Conservation (phyloP, 2,113 vertebrate species). For the Catharus minimus region DNA sequence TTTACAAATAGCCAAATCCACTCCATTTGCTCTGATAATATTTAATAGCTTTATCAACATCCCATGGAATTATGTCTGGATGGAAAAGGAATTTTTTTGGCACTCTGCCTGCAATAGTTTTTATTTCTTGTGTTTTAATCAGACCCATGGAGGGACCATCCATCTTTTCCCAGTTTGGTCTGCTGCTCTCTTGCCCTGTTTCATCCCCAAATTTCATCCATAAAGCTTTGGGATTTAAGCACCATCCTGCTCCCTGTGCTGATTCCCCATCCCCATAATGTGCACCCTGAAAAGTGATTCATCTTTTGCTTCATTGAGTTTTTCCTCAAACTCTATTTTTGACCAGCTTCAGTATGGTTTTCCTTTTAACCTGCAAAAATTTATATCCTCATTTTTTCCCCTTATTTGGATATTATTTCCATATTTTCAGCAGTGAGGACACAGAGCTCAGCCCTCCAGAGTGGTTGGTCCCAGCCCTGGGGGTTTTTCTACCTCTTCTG, state of each 20-base stretch:
- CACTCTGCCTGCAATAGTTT: neutral
- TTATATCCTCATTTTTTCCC: neutral
- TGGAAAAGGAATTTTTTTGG: accelerated
- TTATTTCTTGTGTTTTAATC: neutral
- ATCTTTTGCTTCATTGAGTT: neutral
- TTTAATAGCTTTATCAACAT: neutral
- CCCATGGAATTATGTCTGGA: neutral
- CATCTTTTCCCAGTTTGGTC: accelerated
- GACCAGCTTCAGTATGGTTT: neutral
- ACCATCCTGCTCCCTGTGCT: neutral
- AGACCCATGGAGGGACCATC: accelerated
- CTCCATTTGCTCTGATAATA: neutral
- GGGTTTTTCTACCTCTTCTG: neutral
- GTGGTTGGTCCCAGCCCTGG: neutral
- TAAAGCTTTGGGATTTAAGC: neutral
- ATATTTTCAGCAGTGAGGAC: neutral
- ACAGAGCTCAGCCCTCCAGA: neutral
- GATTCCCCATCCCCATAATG: accelerated
- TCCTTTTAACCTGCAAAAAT: neutral
- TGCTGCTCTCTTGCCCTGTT: neutral
- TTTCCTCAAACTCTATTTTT: neutral
- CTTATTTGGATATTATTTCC: neutral
- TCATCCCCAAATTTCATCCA: neutral
- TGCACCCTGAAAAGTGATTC: neutral
- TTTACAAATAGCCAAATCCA: neutral